Conservation (phyloP, 2,113 vertebrate genomes). For the Genyomyrus donnyi region DNA sequence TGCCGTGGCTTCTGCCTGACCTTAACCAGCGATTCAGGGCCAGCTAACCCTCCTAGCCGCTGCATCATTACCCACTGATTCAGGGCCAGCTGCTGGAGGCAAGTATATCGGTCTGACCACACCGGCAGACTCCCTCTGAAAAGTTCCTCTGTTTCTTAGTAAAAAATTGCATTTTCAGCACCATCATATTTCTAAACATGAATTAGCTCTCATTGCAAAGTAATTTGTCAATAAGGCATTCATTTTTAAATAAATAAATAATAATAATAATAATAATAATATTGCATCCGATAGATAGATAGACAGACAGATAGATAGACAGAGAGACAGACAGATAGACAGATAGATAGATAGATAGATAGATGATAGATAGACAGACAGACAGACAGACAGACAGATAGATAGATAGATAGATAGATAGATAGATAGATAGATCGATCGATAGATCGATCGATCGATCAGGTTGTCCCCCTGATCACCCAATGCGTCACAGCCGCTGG, state of each 20-base stretch:
- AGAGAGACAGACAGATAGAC: too few species aligned
- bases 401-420: too few species aligned
- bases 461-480: not conserved
- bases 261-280: not conserved
- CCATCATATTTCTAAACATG: not conserved
- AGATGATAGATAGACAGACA: too few species aligned
- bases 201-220: not conserved
- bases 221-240: not conserved
- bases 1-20: not conserved
- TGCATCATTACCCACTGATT: constrained; percentile 4
- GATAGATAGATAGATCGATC: too few species aligned
- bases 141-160: not conserved
- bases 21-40: not conserved
- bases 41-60: not conserved
- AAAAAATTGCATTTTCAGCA: not conserved
- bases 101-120: not conserved
- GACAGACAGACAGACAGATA: too few species aligned
- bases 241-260: not conserved
- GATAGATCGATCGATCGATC: too few species aligned
- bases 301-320: too few species aligned
- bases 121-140: not conserved
- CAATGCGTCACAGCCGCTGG: not conserved
- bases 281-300: too few species aligned
- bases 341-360: too few species aligned
- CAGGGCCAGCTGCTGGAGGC: constrained; percentile 11